These are phyloP conservation scores for Octonoba sinensis DNA, from an alignment of 2,888 invertebrate genomes.

Conservation along the genomic window DNA sequence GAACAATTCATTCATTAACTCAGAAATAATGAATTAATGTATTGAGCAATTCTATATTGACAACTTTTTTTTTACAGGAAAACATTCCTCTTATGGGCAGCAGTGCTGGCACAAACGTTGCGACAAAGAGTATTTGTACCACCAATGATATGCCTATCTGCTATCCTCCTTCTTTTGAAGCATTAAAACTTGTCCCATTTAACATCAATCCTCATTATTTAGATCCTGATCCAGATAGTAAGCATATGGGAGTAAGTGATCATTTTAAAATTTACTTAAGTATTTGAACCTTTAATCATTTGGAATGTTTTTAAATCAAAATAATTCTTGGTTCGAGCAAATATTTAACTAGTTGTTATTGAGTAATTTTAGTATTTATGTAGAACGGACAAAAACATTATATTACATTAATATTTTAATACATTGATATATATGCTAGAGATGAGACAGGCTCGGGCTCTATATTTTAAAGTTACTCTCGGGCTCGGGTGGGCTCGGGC, in stretches of 20 bases:
- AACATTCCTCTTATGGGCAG: slow-evolving; percentile 82
- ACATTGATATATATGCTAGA: too few relatives aligned
- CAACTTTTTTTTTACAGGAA: slow-evolving; percentile 70
- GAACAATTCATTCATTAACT: too few relatives aligned
- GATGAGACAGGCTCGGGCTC: too few relatives aligned
- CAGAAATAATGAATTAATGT: too few relatives aligned
- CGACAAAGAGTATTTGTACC: slow-evolving; percentile 83
- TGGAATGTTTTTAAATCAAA: not conserved
- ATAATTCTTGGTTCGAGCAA: not conserved
- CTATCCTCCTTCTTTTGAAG: slow-evolving; percentile 82
- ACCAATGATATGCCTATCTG: slow-evolving; percentile 91
- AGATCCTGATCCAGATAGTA: slow-evolving; percentile 74
- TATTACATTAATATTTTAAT: too few relatives aligned
- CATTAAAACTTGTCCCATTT: slow-evolving; percentile 81
- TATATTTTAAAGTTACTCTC: too few relatives aligned
- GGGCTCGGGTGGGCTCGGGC: too few relatives aligned
- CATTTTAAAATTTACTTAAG: not conserved
- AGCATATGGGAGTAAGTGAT: slow-evolving; percentile 78
- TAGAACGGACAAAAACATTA: too few relatives aligned
- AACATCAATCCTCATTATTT: slow-evolving; percentile 89
- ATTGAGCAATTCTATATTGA: not conserved
- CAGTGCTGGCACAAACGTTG: slow-evolving; percentile 87
- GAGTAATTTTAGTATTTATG: too few relatives aligned
- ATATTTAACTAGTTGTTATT: not conserved
- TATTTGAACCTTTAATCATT: not conserved